Evolutionary conservation across 2,888 invertebrate species (phyloP), one percentile per base, ranked within the genome.

Genomic region (Drosophila fungiperda): DNA sequence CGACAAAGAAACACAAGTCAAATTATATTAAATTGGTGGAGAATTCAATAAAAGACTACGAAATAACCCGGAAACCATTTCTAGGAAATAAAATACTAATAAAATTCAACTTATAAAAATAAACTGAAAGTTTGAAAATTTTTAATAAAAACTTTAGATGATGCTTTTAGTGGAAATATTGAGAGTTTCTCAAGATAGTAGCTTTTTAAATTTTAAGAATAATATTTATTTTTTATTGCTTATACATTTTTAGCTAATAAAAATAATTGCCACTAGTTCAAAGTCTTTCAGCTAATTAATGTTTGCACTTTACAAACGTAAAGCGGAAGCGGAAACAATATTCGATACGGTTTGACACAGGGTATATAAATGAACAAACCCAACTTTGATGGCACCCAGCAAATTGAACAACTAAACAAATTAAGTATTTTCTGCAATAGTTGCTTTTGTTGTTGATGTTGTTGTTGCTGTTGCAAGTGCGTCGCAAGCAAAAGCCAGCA

Each of bases 341-440:
- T 4, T 20, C 45, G 45, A 23, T 45, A 23, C 15, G 23, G 23
- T 45, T 23, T 45, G 45, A 45, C 45, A 49, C 33, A 75, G 69
- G 60, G 77, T 80, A 65, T 78, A 54, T 48, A 60, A 77, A 67
- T 70, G 76, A 80, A 78, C 64, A 68, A 64, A 59, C 61, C 54
- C 64, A 71, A 29, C 29, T 49, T 65, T 50, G 77, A 71, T 52
- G 59, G 42, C 20, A 33, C 29, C 62, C 59, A 49, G 55, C 65
- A 73, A 76, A 71, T 77, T 80, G 81, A 80, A 68, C 78, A 78
- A 78, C 78, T 81, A 68, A 65, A 76, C 76, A 80, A 78, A 76
- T 78, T 78, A 72, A 68, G 59, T 80, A 60, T 65, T 68, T 71
- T 68, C 52, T 45, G 45, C 1, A 26, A 57, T 62, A 63, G 66